These are phyloP conservation scores for Lagodon rhomboides DNA, from an alignment of 2,797 vertebrate species.

Conservation along the genomic window DNA sequence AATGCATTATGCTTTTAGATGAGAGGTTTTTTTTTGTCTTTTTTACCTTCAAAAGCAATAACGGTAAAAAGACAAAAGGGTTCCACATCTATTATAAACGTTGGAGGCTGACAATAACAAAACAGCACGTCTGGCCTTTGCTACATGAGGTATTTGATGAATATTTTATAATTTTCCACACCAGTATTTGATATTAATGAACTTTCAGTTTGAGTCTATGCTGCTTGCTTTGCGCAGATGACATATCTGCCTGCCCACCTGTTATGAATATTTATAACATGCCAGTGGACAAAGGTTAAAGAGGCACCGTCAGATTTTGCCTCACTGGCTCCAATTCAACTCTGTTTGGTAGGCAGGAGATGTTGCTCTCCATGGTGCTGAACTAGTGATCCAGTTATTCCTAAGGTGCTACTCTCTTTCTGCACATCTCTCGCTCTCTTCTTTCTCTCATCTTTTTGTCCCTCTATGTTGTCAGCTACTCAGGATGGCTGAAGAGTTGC, in stretches of 20 bases:
- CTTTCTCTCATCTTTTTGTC: constrained; percentile 17
- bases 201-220: constrained; percentile 52
- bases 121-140: constrained; percentile 26
- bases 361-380: constrained; percentile 78
- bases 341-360: constrained; percentile 37
- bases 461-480: constrained; percentile 16
- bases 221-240: constrained; percentile 53
- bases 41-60: constrained; percentile 30
- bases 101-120: constrained; percentile 55
- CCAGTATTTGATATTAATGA: constrained; percentile 73
- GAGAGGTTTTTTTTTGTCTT: not conserved
- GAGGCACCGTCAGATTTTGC: constrained; percentile 54
- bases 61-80: constrained; percentile 18
- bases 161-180: constrained; percentile 65
- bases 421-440: constrained; percentile 5
- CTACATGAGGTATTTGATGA: constrained; percentile 45
- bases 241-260: constrained; percentile 62
- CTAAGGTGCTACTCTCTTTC: constrained; percentile 1
- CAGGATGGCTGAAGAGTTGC: constrained; percentile 5
- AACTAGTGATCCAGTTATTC: constrained; percentile 47
- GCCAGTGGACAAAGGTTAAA: constrained; percentile 65
- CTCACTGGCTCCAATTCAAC: constrained; percentile 26
- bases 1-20: not conserved
- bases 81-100: constrained; percentile 38
- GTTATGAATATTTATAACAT: constrained; percentile 71